Percentiles rank a stretch among this genome's conserved stretches.
Conservation (phyloP, 2,113 vertebrate species). For the Collichthys lucidus region DNA sequence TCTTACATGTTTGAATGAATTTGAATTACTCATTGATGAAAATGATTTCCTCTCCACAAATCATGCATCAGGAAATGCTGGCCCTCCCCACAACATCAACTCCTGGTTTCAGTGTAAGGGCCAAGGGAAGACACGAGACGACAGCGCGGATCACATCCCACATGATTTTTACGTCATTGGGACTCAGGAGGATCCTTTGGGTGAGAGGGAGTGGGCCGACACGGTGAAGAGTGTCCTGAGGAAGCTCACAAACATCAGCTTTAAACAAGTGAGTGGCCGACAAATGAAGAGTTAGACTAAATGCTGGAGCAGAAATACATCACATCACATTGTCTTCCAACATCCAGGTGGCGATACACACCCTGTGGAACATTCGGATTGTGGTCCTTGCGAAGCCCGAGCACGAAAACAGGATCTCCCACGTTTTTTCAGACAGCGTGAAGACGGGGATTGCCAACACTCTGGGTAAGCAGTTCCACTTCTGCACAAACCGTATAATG, state of each 20-base stretch:
- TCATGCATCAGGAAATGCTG: conserved; percentile 87
- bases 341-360: conserved; percentile 91
- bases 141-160: conserved; percentile 96
- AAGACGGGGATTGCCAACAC: conserved; percentile 98
- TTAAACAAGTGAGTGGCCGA: conserved; percentile 89
- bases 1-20: background rate
- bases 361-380: conserved; percentile 96
- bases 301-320: background rate
- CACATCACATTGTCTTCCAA: background rate
- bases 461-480: conserved; percentile 85
- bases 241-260: conserved; percentile 93
- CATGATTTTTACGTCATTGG: conserved; percentile 98
- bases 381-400: conserved; percentile 94
- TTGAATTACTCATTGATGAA: background rate
- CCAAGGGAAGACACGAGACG: conserved; percentile 94
- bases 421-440: conserved; percentile 92
- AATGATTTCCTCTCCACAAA: background rate
- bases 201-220: conserved; percentile 95
- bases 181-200: conserved; percentile 93
- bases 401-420: conserved; percentile 96
- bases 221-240: conserved; percentile 88
- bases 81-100: conserved; percentile 90
- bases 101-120: conserved; percentile 99
- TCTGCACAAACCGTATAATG: background rate
- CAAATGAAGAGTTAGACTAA: background rate